Conservation (phyloP, 2,113 vertebrate genomes). For the Colinus virginianus region DNA sequence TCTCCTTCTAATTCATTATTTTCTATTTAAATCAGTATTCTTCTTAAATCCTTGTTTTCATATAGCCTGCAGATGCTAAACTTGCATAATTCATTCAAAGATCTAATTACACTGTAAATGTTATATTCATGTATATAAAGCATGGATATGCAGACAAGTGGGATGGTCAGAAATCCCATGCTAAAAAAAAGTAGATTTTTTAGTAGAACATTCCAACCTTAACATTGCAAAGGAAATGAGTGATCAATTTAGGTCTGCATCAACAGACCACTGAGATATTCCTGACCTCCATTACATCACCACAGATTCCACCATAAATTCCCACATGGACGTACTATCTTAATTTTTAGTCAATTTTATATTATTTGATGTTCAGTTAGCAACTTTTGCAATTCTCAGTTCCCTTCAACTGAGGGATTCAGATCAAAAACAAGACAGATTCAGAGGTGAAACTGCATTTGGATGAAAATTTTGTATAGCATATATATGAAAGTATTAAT, state of each 20-base stretch:
- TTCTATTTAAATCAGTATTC: background rate
- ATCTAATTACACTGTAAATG: background rate
- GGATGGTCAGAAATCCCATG: background rate
- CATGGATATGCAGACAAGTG: background rate
- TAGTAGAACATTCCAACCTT: background rate
- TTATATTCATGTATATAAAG: background rate
- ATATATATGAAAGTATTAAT: background rate
- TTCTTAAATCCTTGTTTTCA: background rate
- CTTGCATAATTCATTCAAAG: background rate
- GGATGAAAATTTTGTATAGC: background rate
- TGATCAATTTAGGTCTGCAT: background rate
- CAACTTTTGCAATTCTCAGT: background rate
- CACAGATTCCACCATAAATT: background rate
- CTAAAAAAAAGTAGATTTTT: background rate
- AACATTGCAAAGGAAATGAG: background rate
- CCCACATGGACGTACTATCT: background rate
- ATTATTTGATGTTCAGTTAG: background rate
- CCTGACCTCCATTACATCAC: background rate
- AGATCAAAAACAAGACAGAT: background rate
- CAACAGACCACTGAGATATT: background rate
- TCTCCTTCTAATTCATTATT: background rate
- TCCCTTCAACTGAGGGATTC: background rate
- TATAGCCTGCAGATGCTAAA: background rate
- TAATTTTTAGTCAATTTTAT: background rate
- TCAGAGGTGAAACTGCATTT: background rate